A percentile compares a stretch with the other conserved stretches of the same genome.
phyloP scores from a whole-genome alignment of 1,140 invertebrate species.

The Teleopsis dalmanni region DNA sequence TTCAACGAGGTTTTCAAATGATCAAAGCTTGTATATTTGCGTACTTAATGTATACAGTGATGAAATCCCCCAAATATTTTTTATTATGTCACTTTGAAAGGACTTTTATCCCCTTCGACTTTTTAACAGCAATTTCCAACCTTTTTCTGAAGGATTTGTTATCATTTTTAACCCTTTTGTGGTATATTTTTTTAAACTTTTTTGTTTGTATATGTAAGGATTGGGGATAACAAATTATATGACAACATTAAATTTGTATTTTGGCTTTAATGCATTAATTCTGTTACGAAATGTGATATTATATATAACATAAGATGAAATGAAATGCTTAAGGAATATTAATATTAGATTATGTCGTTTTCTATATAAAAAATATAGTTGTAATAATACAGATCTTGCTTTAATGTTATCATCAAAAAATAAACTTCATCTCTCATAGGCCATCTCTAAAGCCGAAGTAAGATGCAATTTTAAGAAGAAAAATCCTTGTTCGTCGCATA shows the following conservation, averaged over 20 bases:
- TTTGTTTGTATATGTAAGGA: not conserved
- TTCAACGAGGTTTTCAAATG: too few relatives aligned
- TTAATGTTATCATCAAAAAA: not conserved
- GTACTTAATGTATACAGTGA: too few relatives aligned
- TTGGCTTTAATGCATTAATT: not conserved
- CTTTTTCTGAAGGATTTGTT: too few relatives aligned
- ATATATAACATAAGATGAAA: not conserved
- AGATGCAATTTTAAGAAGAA: too few relatives aligned
- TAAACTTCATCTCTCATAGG: not conserved
- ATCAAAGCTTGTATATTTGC: too few relatives aligned
- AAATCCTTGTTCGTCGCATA: too few relatives aligned
- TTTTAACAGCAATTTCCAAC: too few relatives aligned
- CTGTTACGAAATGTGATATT: not conserved
- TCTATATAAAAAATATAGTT: not conserved
- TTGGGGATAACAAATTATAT: too few relatives aligned
- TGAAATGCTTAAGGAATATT: not conserved
- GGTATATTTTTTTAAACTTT: slow-evolving; percentile 14
- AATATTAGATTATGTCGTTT: not conserved
- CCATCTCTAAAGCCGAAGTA: not conserved
- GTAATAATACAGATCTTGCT: not conserved
- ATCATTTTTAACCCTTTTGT: slow-evolving; percentile 4
- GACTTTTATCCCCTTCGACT: too few relatives aligned
- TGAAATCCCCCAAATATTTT: too few relatives aligned
- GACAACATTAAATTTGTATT: not conserved
- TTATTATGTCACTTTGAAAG: too few relatives aligned